A percentile compares a stretch with the other conserved stretches of the same genome.
phyloP scores from a whole-genome alignment of 2,888 invertebrate genomes.

The Limnephilus rhombicus region DNA sequence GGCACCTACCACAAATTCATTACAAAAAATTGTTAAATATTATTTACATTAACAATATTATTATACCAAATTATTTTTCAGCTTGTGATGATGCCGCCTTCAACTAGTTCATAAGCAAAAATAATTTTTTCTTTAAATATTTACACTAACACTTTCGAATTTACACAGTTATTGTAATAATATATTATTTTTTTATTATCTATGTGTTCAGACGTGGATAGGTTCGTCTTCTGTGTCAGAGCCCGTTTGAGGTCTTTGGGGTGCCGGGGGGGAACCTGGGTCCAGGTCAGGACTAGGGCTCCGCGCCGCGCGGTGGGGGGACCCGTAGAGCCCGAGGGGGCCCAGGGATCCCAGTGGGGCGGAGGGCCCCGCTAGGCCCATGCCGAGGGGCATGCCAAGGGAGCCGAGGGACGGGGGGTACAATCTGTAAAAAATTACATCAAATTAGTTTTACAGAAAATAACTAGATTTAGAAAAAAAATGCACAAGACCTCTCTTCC shows the following conservation, averaged over 20 bases:
- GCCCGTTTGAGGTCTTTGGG: conserved; percentile 70
- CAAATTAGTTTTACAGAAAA: neutral
- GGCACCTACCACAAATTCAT: neutral
- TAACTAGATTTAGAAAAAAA: neutral
- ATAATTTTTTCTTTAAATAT: neutral
- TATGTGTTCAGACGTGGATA: conserved; percentile 76
- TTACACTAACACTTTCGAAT: neutral
- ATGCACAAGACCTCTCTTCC: no score
- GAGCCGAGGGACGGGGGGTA: conserved; percentile 81
- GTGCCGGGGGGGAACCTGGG: conserved; percentile 78
- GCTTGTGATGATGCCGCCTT: neutral
- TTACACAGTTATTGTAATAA: neutral
- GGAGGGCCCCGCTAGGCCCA: conserved; percentile 83
- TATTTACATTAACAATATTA: neutral
- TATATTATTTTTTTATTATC: neutral
- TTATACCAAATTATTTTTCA: neutral
- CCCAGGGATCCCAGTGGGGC: conserved; percentile 83
- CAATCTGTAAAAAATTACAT: conserved; percentile 74
- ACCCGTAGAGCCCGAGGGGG: conserved; percentile 82
- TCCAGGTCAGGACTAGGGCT: conserved; percentile 78
- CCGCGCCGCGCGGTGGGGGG: conserved; percentile 75
- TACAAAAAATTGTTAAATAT: neutral
- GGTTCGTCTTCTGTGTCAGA: conserved; percentile 81
- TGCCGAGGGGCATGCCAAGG: conserved; percentile 77
- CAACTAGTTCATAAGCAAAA: neutral